A percentile compares a stretch with the other conserved stretches of the same genome.
Conservation (phyloP, 1,140 invertebrate genomes). For the Leguminivora glycinivorella region DNA sequence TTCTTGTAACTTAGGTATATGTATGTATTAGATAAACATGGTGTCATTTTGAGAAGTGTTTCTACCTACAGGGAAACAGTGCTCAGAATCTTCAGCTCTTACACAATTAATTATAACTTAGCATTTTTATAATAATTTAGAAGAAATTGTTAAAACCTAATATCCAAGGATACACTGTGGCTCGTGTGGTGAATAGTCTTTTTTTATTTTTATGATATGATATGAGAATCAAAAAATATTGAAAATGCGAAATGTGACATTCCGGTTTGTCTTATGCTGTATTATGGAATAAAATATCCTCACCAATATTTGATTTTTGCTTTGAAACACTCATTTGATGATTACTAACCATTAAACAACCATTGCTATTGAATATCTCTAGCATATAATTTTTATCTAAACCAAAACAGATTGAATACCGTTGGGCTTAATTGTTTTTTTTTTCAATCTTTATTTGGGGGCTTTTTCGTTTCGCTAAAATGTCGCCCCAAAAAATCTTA, state of each 20-base stretch:
- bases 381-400: no score
- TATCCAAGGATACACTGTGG: constrained; percentile 60
- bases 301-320: constrained; percentile 70
- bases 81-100: constrained; percentile 68
- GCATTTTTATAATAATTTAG: constrained; percentile 78
- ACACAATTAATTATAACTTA: constrained; percentile 78
- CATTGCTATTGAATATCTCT: neutral
- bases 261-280: constrained; percentile 81
- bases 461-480: no score
- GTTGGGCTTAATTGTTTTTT: no score
- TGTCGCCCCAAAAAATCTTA: no score
- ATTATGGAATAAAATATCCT: constrained; percentile 81
- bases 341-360: constrained; percentile 2
- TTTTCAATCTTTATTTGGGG: no score
- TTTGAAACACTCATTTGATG: constrained; percentile 40
- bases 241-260: constrained; percentile 77
- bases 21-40: constrained; percentile 69
- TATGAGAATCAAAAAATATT: constrained; percentile 63
- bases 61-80: constrained; percentile 53
- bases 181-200: constrained; percentile 65
- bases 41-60: constrained; percentile 66
- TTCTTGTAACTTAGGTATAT: constrained; percentile 71
- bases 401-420: no score
- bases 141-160: constrained; percentile 74
- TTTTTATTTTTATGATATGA: constrained; percentile 65